Base-by-base conservation (phyloP, 1,140 invertebrate species). In the Oryzaephilus surinamensis region DNA sequence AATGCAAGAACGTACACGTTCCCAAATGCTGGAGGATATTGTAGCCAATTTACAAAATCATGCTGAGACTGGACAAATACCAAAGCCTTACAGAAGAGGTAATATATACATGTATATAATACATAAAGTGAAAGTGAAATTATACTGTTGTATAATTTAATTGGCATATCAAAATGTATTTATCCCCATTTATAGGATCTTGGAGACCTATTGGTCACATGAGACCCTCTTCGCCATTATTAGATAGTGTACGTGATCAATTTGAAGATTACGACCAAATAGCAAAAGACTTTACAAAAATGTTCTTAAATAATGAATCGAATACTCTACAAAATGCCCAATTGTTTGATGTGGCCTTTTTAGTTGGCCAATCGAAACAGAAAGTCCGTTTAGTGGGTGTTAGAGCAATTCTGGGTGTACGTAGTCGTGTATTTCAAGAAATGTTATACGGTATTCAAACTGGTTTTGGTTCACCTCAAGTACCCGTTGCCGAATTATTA, bases 191-290 rank as follows among this genome's bases (percentile, higher is more conserved):
- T 46, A 26, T 36, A 66, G 87, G 86, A 38, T 93, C 89, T 2
- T 95, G 90, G 90, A 73, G 90, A 50, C 90, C 90, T 2, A 94
- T 95, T 42, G 90, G 90, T 28, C 89, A 94, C 62, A 90, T 93
- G 88, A 67, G 90, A 57, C 89, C 90, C 1, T 93, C 88, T 0
- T 92, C 87, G 17, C 91, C 91, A 1, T 67, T 95, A 15, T 69
- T 94, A 43, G 91, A 95, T 60, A 91, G 87, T 2, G 89, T 95
- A 6, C 69, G 89, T 47, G 86, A 91, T 64, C 79, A 87, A 53
- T 93, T 93, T 58, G 90, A 94, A 67, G 88, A 92, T 58, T 91
- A 93, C 61, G 90, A 95, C 61, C 85, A 90, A 60, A 64, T 94
- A 31, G 87, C 89, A 1, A 92, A 90, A 65, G 90, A 95, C 64